These are phyloP conservation scores for Oreochromis mossambicus DNA, from an alignment of 2,797 vertebrate species.

Conservation along the genomic window DNA sequence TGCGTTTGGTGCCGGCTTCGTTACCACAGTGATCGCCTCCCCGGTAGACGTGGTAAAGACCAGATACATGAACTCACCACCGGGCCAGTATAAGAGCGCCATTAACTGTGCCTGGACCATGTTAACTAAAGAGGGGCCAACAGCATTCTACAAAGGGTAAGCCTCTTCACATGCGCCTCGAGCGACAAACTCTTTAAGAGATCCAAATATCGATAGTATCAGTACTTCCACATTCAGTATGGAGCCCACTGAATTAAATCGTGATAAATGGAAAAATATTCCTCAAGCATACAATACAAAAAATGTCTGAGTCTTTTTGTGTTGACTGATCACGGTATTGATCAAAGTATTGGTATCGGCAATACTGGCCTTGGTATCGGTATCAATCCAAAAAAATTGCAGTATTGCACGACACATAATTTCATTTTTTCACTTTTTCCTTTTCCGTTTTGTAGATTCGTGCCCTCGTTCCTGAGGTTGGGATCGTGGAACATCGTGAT, in stretches of 20 bases:
- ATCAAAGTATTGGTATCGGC: not conserved
- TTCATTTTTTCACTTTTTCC: not conserved
- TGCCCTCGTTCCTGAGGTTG: constrained; percentile 84
- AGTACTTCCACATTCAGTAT: not conserved
- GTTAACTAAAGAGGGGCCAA: constrained; percentile 83
- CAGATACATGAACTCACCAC: constrained; percentile 87
- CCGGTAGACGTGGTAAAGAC: constrained; percentile 90
- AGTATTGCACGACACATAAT: not conserved
- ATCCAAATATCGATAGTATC: not conserved
- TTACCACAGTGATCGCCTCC: constrained; percentile 85
- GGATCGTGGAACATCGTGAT: constrained; percentile 89
- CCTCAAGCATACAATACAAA: not conserved
- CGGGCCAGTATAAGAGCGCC: constrained; percentile 81
- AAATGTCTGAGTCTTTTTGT: not conserved
- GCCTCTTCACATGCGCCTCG: not conserved
- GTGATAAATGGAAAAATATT: not conserved
- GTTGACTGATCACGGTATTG: not conserved
- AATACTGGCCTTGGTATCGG: too few relatives aligned
- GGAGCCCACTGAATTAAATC: not conserved
- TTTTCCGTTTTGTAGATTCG: constrained; percentile 70
- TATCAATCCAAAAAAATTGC: not conserved
- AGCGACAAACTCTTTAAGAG: not conserved
- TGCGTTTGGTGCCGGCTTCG: constrained; percentile 85
- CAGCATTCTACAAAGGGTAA: constrained; percentile 90
- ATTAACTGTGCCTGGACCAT: constrained; percentile 83